These are phyloP conservation scores for Wiebesia pumilae DNA, from an alignment of 1,140 invertebrate genomes.

Conservation along the genomic window DNA sequence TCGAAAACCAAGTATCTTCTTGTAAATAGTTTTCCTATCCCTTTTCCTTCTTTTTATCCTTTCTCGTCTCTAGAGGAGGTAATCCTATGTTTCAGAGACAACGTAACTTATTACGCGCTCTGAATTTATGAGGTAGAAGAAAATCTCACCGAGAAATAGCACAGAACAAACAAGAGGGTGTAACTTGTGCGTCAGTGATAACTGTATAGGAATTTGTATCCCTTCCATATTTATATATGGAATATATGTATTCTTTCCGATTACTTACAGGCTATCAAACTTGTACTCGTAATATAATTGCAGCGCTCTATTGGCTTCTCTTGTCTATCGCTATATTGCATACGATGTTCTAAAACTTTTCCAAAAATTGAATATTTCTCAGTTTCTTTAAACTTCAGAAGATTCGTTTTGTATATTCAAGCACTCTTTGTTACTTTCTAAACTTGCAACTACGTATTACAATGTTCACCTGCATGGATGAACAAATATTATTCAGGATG, in stretches of 20 bases:
- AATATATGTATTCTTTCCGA: not conserved
- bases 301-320: not conserved
- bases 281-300: conserved; percentile 1
- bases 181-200: not conserved
- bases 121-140: conserved; percentile 7
- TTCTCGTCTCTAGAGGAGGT: not conserved
- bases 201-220: not conserved
- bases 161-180: not conserved
- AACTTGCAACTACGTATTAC: too few species aligned
- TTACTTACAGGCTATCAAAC: conserved; percentile 13
- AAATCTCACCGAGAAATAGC: conserved; percentile 15
- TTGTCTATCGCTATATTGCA: conserved; percentile 7
- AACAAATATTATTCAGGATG: too few species aligned
- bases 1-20: not conserved
- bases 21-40: not conserved
- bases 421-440: too few species aligned
- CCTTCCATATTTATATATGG: not conserved
- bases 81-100: not conserved
- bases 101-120: conserved; percentile 16
- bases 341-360: not conserved
- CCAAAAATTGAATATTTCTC: too few species aligned
- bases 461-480: too few species aligned
- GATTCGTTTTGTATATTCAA: too few species aligned
- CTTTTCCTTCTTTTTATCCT: not conserved
- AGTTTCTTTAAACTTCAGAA: too few species aligned